A percentile compares a stretch with the other conserved stretches of the same genome.
Conservation (phyloP, 2,113 vertebrate species). For the Nestor notabilis region DNA sequence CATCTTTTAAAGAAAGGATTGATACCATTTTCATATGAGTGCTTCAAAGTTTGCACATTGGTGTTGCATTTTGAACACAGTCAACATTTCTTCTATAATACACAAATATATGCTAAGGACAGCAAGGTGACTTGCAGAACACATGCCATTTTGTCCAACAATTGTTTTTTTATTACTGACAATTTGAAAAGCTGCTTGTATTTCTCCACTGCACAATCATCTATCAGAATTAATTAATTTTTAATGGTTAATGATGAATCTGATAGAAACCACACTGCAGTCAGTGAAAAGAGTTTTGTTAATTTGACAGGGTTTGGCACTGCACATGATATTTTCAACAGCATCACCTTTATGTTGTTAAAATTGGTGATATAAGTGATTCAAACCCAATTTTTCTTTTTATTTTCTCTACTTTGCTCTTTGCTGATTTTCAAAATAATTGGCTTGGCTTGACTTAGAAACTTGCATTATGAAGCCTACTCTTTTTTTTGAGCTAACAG, state of each 20-base stretch:
- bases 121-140: background rate
- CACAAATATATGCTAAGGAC: background rate
- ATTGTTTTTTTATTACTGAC: background rate
- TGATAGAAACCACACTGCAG: background rate
- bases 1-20: background rate
- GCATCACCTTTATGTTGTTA: background rate
- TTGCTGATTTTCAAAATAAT: background rate
- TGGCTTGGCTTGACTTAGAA: background rate
- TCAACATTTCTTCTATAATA: background rate
- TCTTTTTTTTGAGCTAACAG: background rate
- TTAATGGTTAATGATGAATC: background rate
- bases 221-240: background rate
- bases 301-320: background rate
- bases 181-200: background rate
- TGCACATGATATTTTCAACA: background rate
- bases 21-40: background rate
- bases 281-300: background rate
- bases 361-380: background rate
- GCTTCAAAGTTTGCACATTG: background rate
- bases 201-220: background rate
- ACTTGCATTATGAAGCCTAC: background rate
- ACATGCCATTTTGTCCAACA: background rate
- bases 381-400: background rate
- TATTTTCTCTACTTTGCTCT: background rate
- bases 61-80: background rate